Conservation (phyloP, 2,797 vertebrate species). For the Chloroceryle inda region DNA sequence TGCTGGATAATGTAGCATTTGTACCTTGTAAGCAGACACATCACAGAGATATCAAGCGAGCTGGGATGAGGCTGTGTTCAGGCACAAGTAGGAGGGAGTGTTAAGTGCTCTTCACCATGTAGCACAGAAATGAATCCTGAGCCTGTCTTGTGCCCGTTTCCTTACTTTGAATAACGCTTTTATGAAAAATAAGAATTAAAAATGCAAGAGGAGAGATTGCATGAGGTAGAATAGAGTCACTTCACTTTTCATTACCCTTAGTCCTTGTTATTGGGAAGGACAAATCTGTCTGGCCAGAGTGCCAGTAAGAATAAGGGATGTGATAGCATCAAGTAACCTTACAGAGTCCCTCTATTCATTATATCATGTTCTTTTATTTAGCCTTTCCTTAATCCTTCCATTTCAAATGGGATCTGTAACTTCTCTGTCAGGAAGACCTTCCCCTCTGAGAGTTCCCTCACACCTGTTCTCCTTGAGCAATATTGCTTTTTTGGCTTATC, state of each 20-base stretch:
- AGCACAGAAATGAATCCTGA: neutral
- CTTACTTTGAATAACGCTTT: neutral
- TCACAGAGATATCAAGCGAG: neutral
- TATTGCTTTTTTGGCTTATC: neutral
- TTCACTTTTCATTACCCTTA: neutral
- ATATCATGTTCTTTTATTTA: neutral
- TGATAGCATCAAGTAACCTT: neutral
- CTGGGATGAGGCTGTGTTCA: neutral
- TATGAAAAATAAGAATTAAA: neutral
- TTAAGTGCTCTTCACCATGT: neutral
- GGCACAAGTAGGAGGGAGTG: neutral
- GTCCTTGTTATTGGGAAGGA: neutral
- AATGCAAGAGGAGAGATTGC: neutral
- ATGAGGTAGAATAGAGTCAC: neutral
- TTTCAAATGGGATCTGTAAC: neutral
- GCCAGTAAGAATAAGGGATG: neutral
- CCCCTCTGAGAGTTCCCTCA: neutral
- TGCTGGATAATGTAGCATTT: neutral
- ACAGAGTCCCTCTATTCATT: neutral
- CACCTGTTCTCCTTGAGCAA: neutral
- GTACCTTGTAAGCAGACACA: neutral
- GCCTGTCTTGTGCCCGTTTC: neutral
- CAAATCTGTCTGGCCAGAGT: neutral
- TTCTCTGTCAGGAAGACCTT: neutral
- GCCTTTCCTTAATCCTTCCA: neutral